These are phyloP conservation scores for Scolopax rusticola DNA, from an alignment of 2,797 vertebrate genomes.

Conservation along the genomic window DNA sequence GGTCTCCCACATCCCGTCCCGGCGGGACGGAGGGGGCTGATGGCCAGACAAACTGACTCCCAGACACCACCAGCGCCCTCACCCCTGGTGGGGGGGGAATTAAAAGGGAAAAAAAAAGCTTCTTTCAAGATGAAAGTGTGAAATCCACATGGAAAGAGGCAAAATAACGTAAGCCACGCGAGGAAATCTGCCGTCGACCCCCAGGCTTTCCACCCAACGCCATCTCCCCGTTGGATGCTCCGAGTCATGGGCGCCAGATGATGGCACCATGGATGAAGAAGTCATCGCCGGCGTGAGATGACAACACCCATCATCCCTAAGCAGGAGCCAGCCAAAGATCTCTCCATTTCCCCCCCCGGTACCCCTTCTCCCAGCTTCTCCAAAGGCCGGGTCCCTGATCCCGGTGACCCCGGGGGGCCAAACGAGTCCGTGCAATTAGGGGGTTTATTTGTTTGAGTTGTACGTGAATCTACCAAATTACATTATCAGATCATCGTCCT, in stretches of 20 bases:
- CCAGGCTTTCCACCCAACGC: background rate
- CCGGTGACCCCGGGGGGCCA: background rate
- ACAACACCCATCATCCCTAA: background rate
- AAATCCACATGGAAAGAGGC: slow-evolving; percentile 44
- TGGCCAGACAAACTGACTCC: accelerated
- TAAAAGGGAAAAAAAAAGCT: background rate
- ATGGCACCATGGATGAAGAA: background rate
- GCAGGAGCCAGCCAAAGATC: background rate
- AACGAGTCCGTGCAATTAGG: slow-evolving; percentile 72
- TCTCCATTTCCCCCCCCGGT: background rate
- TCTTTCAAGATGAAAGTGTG: slow-evolving; percentile 18
- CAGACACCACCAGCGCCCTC: background rate
- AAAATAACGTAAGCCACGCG: slow-evolving; percentile 73
- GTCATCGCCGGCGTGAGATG: accelerated
- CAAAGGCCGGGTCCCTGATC: background rate
- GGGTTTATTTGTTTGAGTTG: slow-evolving; percentile 81
- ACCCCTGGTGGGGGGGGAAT: background rate
- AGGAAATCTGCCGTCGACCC: slow-evolving; percentile 43
- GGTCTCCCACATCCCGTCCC: accelerated
- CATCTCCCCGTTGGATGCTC: background rate
- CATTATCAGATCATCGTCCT: slow-evolving; percentile 80
- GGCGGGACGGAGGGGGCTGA: accelerated
- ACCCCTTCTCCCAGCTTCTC: accelerated
- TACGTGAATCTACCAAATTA: slow-evolving; percentile 79
- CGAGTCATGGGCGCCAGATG: background rate